A percentile compares a stretch with the other conserved stretches of the same genome.
These are phyloP conservation scores for Diorhabda sublineata DNA, from an alignment of 1,140 invertebrate species.

Conservation along the genomic window DNA sequence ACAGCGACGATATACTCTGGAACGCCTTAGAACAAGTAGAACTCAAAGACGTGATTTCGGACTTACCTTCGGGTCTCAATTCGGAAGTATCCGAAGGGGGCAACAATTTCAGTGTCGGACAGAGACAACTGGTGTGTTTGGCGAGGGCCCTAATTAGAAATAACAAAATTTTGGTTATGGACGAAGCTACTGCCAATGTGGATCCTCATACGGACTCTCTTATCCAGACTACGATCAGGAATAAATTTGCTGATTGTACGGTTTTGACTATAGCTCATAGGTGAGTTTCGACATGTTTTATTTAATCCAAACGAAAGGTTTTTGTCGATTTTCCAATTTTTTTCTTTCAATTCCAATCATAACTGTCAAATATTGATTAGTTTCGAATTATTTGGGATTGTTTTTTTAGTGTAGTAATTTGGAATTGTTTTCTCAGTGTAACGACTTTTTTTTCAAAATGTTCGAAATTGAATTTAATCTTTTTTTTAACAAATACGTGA, in stretches of 20 bases:
- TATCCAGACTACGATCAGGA: conserved; percentile 60
- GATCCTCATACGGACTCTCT: conserved; percentile 60
- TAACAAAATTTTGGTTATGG: conserved; percentile 57
- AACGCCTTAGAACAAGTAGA: conserved; percentile 76
- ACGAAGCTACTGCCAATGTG: conserved; percentile 60
- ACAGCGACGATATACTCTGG: conserved; percentile 75
- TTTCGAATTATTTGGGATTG: too few species aligned
- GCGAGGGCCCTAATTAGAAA: conserved; percentile 54
- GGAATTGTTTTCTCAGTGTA: too few species aligned
- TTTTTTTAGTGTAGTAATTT: too few species aligned
- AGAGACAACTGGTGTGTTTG: conserved; percentile 56
- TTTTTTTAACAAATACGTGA: too few species aligned
- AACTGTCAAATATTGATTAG: too few species aligned
- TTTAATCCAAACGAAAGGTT: conserved; percentile 45
- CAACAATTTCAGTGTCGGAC: conserved; percentile 54
- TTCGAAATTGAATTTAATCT: too few species aligned
- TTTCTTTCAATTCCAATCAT: too few species aligned
- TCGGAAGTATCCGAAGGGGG: conserved; percentile 61
- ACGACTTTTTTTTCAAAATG: too few species aligned
- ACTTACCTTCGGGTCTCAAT: conserved; percentile 50
- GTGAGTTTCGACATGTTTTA: conserved; percentile 53
- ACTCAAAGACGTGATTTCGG: conserved; percentile 57
- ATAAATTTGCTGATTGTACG: conserved; percentile 60
- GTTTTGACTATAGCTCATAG: conserved; percentile 66
- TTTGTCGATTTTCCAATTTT: too few species aligned